These are phyloP conservation scores for Aphis gossypii DNA, from an alignment of 1,140 invertebrate genomes.

Conservation along the genomic window DNA sequence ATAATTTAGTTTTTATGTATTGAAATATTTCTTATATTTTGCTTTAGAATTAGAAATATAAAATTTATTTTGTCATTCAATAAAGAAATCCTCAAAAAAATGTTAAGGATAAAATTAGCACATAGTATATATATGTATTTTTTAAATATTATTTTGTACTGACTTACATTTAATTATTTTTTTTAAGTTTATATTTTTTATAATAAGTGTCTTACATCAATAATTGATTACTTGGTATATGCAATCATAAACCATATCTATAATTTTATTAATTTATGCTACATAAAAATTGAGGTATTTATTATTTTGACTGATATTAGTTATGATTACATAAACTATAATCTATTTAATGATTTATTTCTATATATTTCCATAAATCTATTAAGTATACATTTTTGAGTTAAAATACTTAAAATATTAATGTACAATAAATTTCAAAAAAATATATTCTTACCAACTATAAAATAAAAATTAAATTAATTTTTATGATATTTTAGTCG, in stretches of 20 bases:
- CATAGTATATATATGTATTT: no score
- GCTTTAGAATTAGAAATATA: not conserved
- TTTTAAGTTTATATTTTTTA: not conserved
- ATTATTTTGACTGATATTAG: not conserved
- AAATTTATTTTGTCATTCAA: not conserved
- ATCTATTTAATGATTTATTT: not conserved
- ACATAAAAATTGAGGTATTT: not conserved
- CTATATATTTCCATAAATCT: not conserved
- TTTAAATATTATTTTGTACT: no score
- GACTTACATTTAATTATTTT: not conserved
- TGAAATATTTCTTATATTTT: no score
- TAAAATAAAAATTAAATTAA: not conserved
- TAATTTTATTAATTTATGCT: not conserved
- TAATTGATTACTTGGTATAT: not conserved
- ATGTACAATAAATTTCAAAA: not conserved
- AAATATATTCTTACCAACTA: not conserved
- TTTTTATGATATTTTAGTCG: slow-evolving; percentile 68
- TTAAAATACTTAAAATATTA: not conserved
- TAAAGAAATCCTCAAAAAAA: no score
- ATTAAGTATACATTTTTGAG: not conserved
- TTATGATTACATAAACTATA: not conserved
- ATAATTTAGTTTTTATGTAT: no score
- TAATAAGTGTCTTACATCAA: not conserved
- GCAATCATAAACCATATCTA: not conserved
- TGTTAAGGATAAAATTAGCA: no score